Evolutionary conservation across 2,888 invertebrate species (phyloP), one percentile per base, ranked within the genome.

Genomic region (Plebejus anna): DNA sequence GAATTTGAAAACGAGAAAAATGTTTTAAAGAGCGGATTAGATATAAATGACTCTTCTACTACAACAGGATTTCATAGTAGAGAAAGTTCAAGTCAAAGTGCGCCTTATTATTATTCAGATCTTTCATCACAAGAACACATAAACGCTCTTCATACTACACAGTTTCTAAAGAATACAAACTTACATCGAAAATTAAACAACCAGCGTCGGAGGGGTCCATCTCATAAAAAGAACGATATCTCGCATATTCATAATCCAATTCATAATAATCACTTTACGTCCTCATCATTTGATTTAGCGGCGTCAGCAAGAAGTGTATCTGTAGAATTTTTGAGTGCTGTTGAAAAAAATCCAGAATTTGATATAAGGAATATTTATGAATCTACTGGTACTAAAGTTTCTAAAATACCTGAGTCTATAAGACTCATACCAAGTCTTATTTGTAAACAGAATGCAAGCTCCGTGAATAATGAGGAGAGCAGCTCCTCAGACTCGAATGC

Each of bases 41-140:
- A 91, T 73, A 85, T 87, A 75, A 89, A 89, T 81, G 84, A 86
- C 78, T 89, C 90, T 59, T 89, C 90, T 61, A 86, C 88, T 36
- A 88, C 90, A 36, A 94, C 94, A 36, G 94, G 95, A 3, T 90
- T 95, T 81, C 95, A 95, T 80, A 95, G 95, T 82, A 94, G 95
- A 78, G 95, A 95, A 82, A 95, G 95, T 83, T 95, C 95, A 28
- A 96, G 96, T 80, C 96, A 96, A 79, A 95, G 96, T 77, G 97
- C 97, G 55, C 97, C 98, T 0, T 98, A 98, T 84, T 98, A 98
- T 84, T 98, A 98, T 86, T 97, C 98, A 0, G 98, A 98, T 87
- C 92, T 96, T 75, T 96, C 93, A 81, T 90, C 94, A 3, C 94
- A 94, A 82, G 94, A 94, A 80, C 92, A 94, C 80, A 91, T 94